These are phyloP conservation scores for Belgica antarctica DNA, from an alignment of 2,888 invertebrate species.

Conservation along the genomic window DNA sequence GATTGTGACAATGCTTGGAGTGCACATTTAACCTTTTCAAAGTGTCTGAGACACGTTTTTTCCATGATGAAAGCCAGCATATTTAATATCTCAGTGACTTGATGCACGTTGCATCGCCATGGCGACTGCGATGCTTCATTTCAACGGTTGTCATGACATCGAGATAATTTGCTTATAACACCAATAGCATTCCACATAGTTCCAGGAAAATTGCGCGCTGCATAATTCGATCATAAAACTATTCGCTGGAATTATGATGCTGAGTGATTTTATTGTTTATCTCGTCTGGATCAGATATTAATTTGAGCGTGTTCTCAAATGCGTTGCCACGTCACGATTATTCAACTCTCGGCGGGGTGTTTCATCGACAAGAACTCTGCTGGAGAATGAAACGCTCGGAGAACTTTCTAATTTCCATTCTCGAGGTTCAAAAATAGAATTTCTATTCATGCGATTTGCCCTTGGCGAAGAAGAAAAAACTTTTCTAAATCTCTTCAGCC, in stretches of 20 bases:
- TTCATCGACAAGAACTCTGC: neutral
- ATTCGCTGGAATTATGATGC: constrained; percentile 2
- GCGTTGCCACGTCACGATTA: constrained; percentile 13
- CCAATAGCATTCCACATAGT: no score
- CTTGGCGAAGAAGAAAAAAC: neutral
- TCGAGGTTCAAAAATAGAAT: constrained; percentile 14
- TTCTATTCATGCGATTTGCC: neutral
- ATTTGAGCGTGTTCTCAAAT: constrained; percentile 4
- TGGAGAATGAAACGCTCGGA: neutral
- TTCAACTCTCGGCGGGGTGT: neutral
- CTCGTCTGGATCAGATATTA: neutral
- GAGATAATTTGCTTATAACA: no score
- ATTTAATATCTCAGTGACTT: no score
- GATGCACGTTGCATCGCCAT: no score
- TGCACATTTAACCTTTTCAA: no score
- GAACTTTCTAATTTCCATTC: constrained; percentile 12
- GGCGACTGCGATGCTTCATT: no score
- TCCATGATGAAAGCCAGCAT: no score
- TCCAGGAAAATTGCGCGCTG: no score
- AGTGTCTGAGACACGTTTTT: no score
- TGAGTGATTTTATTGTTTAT: neutral
- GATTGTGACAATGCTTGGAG: no score
- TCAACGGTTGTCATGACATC: no score
- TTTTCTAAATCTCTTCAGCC: neutral
- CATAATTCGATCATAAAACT: no score